phyloP scores from a whole-genome alignment of 1,140 invertebrate species.

The Hermatobates lingyangjiaoensis region DNA sequence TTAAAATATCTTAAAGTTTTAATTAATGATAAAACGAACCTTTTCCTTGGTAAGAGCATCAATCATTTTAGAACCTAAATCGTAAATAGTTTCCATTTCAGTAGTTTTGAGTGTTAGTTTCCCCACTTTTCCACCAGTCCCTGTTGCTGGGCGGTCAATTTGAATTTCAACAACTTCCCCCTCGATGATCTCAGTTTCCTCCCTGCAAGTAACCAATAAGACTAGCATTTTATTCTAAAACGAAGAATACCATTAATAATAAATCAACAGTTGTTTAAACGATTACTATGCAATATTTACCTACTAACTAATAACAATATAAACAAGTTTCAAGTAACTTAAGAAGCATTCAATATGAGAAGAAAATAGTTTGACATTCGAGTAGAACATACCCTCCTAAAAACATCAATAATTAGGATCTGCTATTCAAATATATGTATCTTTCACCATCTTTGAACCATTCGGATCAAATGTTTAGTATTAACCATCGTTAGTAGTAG shows the following conservation, averaged over 20 bases:
- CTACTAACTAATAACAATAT: not conserved
- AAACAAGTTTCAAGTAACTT: not conserved
- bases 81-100: conserved; percentile 99
- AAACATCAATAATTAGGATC: no score
- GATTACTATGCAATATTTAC: conserved; percentile 1
- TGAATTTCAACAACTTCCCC: conserved; percentile 97
- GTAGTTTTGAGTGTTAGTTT: conserved; percentile 95
- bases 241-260: conserved; percentile 9
- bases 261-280: not conserved
- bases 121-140: conserved; percentile 69
- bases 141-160: conserved; percentile 82
- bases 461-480: no score
- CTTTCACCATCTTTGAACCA: no score
- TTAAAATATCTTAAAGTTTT: no score
- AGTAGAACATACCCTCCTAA: no score
- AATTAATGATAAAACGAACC: no score
- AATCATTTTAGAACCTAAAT: conserved; percentile 96
- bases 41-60: conserved; percentile 94
- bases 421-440: no score
- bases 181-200: conserved; percentile 96
- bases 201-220: conserved; percentile 31
- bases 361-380: no score
- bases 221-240: conserved; percentile 12
- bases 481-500: no score
- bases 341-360: no score